Evolutionary conservation across 2,888 invertebrate species (phyloP).

Genomic region (Drepanosiphum platanoidis): DNA sequence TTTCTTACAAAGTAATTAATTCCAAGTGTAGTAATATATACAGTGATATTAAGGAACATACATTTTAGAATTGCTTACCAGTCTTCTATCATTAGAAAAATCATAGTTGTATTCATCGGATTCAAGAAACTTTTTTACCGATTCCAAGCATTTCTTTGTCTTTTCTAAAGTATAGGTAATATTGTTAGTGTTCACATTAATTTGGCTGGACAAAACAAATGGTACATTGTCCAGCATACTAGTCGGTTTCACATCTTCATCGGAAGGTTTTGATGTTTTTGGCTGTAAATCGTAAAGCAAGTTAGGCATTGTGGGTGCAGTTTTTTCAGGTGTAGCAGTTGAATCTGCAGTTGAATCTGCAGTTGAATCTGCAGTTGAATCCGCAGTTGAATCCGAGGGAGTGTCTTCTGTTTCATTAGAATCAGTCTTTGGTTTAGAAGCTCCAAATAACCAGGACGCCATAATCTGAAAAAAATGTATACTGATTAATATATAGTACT

Average conservation of each 20-base stretch:
- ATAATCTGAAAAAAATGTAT: constrained; percentile 12
- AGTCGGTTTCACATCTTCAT: neutral
- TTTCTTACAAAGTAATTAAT: neutral
- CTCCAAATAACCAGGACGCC: constrained; percentile 48
- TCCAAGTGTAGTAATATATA: neutral
- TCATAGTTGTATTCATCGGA: constrained; percentile 39
- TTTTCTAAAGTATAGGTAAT: constrained; percentile 23
- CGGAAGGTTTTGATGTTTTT: neutral
- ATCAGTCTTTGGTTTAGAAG: constrained; percentile 28
- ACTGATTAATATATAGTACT: no score
- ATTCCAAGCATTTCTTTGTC: constrained; percentile 5
- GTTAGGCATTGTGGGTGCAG: neutral
- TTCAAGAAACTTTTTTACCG: constrained; percentile 40
- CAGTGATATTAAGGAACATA: constrained; percentile 1
- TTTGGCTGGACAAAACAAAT: constrained; percentile 34
- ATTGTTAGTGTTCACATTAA: neutral
- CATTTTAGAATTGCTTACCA: constrained; percentile 1
- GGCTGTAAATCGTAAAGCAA: constrained; percentile 34
- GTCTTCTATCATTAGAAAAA: constrained; percentile 52
- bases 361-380: neutral
- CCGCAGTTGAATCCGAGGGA: neutral
- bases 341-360: neutral
- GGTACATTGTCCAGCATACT: constrained; percentile 51
- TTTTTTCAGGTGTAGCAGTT: neutral
- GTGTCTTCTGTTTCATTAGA: neutral